Base-by-base conservation (phyloP, 2,888 invertebrate species). In the Drosophila mettleri region DNA sequence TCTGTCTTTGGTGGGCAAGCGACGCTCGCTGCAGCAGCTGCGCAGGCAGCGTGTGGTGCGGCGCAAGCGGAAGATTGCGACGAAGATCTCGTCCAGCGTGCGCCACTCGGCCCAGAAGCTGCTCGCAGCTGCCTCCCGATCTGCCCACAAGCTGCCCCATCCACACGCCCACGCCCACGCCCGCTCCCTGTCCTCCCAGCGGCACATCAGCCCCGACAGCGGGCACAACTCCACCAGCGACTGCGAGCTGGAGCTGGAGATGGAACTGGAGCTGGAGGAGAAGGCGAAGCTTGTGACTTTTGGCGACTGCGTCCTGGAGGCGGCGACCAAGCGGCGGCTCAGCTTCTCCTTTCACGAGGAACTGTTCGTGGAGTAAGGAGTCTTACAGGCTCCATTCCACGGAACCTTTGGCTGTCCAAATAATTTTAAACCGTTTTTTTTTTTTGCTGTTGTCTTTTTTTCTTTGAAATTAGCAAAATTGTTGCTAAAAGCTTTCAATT, bases 291-390 rank as follows among this genome's bases (percentile, higher is more conserved):
- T 59, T 12, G 63, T 20, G 3, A 8, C 53, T 0, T 46, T 65
- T 18, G 75, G 53, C 2, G 58, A 20, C 10, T 65, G 63, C 16
- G 34, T 48, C 7, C 43, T 57, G 48, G 79, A 85, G 54, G 83
- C 80, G 45, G 74, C 54, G 14, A 90, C 89, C 36, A 91, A 91
- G 64, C 79, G 91, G 27, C 85, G 90, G 2, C 74, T 90, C 10
- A 86, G 86, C 59, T 91, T 90, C 69, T 89, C 67, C 96, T 95
- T 93, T 94, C 96, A 88, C 95, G 82, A 81, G 46, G 88, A 78
- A 95, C 67, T 63, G 14, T 74, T 84, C 20, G 74, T 72, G 59
- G 74, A 83, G 10, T 62, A 68, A 57, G 76, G 62, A 20, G 7
- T 7, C 12, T 16, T n/a, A n/a, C n/a, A n/a, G 20, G 10, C 45